Evolutionary conservation across 1,140 invertebrate genomes (phyloP), one percentile per base, ranked within the genome.

Genomic region (Drosophila oshimai): DNA sequence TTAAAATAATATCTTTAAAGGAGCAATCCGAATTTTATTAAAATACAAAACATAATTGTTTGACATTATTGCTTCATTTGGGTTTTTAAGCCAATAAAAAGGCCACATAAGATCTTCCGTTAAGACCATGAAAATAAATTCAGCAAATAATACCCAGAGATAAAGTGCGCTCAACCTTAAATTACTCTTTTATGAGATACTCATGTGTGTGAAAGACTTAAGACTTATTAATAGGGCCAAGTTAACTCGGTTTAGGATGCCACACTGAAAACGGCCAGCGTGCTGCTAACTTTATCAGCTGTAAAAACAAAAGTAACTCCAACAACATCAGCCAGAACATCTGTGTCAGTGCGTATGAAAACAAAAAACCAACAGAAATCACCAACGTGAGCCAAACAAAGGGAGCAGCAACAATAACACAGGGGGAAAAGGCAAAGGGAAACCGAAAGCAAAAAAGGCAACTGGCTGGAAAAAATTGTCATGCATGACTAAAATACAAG

Each of bases 401-500:
- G 29, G 41, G 36, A 65, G 29, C 39, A 20, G 29, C 50, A 65
- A 70, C 33, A 28, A 28, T 29, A 71, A 58, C 34, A 41, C n/a
- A n/a, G n/a, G 51, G 34, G 46, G 64, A 26, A 62, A 18, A 26
- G 20, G 34, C 28, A 31, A 53, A 64, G 42, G 20, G 36, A 55
- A 45, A 33, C 15, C 20, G 24, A 51, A 54, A 51, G 53, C 54
- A 39, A 51, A 73, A 57, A 45, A 53, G 20, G 24, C 55, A 84
- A 86, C 80, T 84, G 62, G 55, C 46, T 86, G 79, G 69, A 86
- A 84, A 84, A 84, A 84, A 86, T 68, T 86, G 58, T 68, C 60
- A 75, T 86, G 65, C 80, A 86, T 86, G 80, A 80, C 75, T 80
- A 72, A 80, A 84, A 84, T 84, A 84, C 80, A 79, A 79, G 69